Conservation (phyloP, 1,140 invertebrate species). For the Tetragonula clypearis region DNA sequence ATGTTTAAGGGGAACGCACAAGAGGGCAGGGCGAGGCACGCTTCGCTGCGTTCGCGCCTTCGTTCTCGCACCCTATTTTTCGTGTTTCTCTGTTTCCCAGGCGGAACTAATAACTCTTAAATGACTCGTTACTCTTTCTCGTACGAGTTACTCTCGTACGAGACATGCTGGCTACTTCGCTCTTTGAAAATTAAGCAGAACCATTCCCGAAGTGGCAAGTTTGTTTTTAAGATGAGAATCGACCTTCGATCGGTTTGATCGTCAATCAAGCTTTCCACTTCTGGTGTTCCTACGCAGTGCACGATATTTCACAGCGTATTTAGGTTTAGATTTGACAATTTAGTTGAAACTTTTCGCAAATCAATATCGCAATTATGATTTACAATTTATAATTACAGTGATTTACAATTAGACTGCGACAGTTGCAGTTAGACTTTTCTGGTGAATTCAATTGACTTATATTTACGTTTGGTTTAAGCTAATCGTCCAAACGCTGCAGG, state of each 20-base stretch:
- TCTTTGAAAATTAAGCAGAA: background rate
- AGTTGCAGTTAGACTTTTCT: no score
- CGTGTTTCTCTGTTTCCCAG: conserved; percentile 54
- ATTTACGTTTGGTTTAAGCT: no score
- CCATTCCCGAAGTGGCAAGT: background rate
- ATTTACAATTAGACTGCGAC: no score
- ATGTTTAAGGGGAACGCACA: conserved; percentile 55
- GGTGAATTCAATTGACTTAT: no score
- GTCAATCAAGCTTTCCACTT: no score
- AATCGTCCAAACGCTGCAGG: no score
- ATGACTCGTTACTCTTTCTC: conserved; percentile 63
- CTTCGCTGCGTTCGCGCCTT: conserved; percentile 55
- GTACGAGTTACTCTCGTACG: conserved; percentile 11
- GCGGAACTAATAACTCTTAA: conserved; percentile 73
- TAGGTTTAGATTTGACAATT: no score
- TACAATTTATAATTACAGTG: no score
- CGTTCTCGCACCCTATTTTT: conserved; percentile 46
- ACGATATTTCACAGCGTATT: no score
- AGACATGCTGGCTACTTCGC: background rate
- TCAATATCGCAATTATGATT: no score
- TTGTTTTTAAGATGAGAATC: background rate
- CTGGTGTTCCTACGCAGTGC: no score
- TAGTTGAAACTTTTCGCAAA: no score
- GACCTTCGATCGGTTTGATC: background rate
- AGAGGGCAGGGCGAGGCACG: conserved; percentile 55